Evolutionary conservation across 1,140 invertebrate genomes (phyloP), one percentile per base, ranked within the genome.

Genomic region (Hirudo medicinalis): DNA sequence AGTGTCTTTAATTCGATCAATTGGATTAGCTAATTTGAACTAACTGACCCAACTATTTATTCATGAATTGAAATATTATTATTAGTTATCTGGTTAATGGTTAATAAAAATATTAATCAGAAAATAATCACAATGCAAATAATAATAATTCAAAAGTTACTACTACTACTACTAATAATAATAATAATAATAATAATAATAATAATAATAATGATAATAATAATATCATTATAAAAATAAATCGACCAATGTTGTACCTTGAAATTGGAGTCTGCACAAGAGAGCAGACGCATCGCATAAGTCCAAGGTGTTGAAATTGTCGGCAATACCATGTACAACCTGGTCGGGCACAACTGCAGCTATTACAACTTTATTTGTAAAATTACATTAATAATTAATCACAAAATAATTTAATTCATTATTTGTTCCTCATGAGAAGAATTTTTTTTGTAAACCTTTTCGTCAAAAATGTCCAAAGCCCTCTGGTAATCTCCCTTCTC

Each of bases 211-310:
- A 40, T 6, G 40, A 40, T 40, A 40, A 6, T 40, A 6, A 40
- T 40, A 40, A 40, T 6, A 11, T 40, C 11, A 40, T 40, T n/a
- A n/a, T 40, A 6, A 40, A 40, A 6, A 60, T 60, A 5, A 5
- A 6, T 27, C 55, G 15, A 60, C 15, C 55, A 60, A 6, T 60
- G n/a, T 8, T 6, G 4, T 9, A 49, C 43, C 43, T 49, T 49
- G 43, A 49, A 49, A 49, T 2, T 49, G 43, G 43, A 49, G 43
- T 13, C 43, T 49, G 43, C 15, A 49, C 43, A 49, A 63, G 4
- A 49, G 85, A 53, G 80, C 79, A 2, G 80, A 79, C 76, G 86
- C 85, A 15, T 85, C 84, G 57, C 86, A 74, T 73, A 86, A 85
- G 68, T 86, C 77, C 76, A 85, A 78, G 2, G 80, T 76, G 36